These are phyloP conservation scores for Matsumurasca onukii DNA, from an alignment of 1,140 invertebrate genomes.

Conservation along the genomic window DNA sequence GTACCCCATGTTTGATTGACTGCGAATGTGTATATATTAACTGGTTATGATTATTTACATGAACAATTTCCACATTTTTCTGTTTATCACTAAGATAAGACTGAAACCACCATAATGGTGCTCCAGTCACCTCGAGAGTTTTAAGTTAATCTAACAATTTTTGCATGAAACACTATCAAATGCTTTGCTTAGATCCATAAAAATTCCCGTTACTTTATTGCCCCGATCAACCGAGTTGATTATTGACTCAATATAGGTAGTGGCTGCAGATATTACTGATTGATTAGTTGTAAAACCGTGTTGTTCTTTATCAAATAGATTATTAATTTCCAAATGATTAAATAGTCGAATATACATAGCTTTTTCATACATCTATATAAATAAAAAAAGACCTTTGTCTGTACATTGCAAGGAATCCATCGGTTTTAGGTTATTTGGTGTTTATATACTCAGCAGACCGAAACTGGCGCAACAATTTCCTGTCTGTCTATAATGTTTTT, in stretches of 20 bases:
- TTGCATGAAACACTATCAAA: background rate
- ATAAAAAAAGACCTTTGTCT: too few species aligned
- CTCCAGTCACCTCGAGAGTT: background rate
- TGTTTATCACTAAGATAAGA: background rate
- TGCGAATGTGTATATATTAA: background rate
- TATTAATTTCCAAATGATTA: background rate
- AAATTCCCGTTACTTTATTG: background rate
- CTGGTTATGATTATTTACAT: background rate
- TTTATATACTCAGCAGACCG: too few species aligned
- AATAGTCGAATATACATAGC: background rate
- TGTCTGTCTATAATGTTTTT: too few species aligned
- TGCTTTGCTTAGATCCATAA: conserved; percentile 5
- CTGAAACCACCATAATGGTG: background rate
- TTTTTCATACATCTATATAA: background rate
- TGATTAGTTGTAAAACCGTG: conserved; percentile 1
- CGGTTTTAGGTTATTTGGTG: too few species aligned
- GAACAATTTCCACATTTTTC: background rate
- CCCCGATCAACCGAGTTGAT: background rate
- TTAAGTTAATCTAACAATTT: conserved; percentile 2
- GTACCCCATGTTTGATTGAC: background rate
- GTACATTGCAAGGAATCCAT: too few species aligned
- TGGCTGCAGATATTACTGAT: conserved; percentile 2
- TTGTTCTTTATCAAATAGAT: conserved; percentile 11
- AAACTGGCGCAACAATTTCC: too few species aligned
- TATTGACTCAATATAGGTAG: background rate